Evolutionary conservation across 2,797 vertebrate genomes (phyloP).

Genomic region (Enteromius anoplus): DNA sequence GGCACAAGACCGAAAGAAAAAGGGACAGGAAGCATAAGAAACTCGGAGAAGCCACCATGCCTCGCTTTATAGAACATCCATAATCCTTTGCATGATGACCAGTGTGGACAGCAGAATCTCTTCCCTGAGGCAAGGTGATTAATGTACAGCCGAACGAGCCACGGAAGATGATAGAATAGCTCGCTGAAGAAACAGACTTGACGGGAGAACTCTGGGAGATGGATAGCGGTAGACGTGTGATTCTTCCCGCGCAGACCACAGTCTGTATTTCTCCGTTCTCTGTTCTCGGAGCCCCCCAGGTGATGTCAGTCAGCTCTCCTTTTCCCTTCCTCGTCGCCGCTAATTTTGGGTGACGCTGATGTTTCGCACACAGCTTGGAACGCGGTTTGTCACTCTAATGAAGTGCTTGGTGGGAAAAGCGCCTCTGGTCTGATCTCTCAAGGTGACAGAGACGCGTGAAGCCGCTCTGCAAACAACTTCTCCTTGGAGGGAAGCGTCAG

Average conservation of each 20-base stretch:
- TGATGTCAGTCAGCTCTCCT: constrained; percentile 40
- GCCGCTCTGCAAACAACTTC: constrained; percentile 21
- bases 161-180: constrained; percentile 35
- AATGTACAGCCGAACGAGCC: constrained; percentile 27
- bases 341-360: constrained; percentile 47
- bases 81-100: constrained; percentile 41
- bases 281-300: constrained; percentile 32
- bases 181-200: constrained; percentile 31
- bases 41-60: constrained; percentile 15
- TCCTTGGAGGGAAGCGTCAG: constrained; percentile 14
- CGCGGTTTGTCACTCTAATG: constrained; percentile 53
- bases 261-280: constrained; percentile 33
- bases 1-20: constrained; percentile 35
- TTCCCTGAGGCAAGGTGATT: constrained; percentile 27
- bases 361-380: constrained; percentile 30
- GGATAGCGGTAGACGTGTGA: constrained; percentile 39
- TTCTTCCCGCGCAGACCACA: constrained; percentile 32
- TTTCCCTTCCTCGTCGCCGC: constrained; percentile 16
- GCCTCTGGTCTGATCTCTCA: constrained; percentile 51
- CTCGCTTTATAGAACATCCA: constrained; percentile 26
- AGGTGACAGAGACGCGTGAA: constrained; percentile 47
- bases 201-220: constrained; percentile 43
- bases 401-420: constrained; percentile 49
- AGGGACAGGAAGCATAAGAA: constrained; percentile 24
- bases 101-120: constrained; percentile 44